Percentiles rank a stretch among this genome's conserved stretches.
These are phyloP conservation scores for Cremastobaeus sp. DNA, from an alignment of 2,888 invertebrate genomes.

Conservation along the genomic window DNA sequence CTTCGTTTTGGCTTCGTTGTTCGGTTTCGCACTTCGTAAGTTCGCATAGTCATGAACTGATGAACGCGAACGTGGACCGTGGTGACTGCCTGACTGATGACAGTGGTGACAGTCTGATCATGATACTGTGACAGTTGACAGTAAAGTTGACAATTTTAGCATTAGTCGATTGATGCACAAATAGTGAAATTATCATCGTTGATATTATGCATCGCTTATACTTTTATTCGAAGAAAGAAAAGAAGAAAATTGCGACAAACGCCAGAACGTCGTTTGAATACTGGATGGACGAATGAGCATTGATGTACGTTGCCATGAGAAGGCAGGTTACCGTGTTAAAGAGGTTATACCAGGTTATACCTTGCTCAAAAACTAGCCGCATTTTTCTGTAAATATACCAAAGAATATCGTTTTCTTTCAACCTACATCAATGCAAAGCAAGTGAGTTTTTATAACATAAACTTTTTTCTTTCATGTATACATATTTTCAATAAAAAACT, in stretches of 20 bases:
- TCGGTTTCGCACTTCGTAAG: no score
- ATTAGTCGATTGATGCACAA: constrained; percentile 49
- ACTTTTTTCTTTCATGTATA: background rate
- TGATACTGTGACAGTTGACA: no score
- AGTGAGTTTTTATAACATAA: constrained; percentile 25
- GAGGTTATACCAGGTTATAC: constrained; percentile 42
- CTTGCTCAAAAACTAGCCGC: constrained; percentile 21
- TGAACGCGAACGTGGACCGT: no score
- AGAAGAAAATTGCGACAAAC: constrained; percentile 43
- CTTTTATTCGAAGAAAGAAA: constrained; percentile 48
- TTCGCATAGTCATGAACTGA: no score
- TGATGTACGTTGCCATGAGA: background rate
- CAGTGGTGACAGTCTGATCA: no score
- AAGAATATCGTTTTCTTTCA: constrained; percentile 27
- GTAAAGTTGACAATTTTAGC: constrained; percentile 48
- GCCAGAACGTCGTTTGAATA: background rate
- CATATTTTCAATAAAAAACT: no score
- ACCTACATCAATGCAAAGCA: constrained; percentile 17
- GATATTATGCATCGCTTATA: constrained; percentile 49
- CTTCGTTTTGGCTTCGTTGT: no score
- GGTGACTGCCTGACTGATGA: no score
- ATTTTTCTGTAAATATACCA: constrained; percentile 22
- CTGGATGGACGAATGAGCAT: background rate
- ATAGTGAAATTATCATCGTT: constrained; percentile 43
- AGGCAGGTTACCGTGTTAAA: constrained; percentile 3